phyloP scores from a whole-genome alignment of 92 coral and sea anemone species.

The Virgularia gustaviana region DNA sequence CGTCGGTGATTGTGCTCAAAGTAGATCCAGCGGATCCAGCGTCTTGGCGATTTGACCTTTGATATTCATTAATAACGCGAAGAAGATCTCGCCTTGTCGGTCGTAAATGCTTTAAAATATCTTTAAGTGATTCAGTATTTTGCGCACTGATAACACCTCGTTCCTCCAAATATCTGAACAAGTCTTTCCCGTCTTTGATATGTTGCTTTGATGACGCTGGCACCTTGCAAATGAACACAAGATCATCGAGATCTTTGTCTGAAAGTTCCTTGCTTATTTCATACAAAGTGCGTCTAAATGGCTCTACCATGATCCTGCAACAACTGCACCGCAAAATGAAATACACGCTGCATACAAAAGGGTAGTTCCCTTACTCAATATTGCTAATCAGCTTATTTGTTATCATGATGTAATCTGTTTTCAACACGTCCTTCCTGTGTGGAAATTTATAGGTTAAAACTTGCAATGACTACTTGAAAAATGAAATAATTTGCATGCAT shows the following conservation, averaged over 20 bases:
- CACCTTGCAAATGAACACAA: slow-evolving; percentile 5
- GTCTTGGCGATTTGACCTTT: neutral
- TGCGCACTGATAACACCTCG: slow-evolving; percentile 10
- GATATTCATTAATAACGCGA: neutral
- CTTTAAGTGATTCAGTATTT: slow-evolving; percentile 8
- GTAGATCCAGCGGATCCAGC: neutral
- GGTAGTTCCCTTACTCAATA: too few species aligned
- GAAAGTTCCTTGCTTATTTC: neutral
- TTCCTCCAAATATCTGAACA: slow-evolving; percentile 11
- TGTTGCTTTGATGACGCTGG: neutral
- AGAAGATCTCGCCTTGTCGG: slow-evolving; percentile 31
- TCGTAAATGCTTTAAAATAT: neutral
- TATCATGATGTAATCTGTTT: too few species aligned
- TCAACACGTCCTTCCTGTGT: too few species aligned
- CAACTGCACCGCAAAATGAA: too few species aligned
- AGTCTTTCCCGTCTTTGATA: slow-evolving; percentile 8
- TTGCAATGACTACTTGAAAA: too few species aligned
- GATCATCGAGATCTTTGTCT: neutral
- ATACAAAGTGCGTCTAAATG: neutral
- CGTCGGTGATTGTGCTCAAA: too few species aligned
- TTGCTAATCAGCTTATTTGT: too few species aligned
- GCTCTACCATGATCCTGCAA: neutral
- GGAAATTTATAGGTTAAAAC: too few species aligned
- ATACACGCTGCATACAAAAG: too few species aligned
- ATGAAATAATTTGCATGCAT: too few species aligned